Base-by-base conservation (phyloP, 2,888 invertebrate species). In the Phyllotreta cruciferae region DNA sequence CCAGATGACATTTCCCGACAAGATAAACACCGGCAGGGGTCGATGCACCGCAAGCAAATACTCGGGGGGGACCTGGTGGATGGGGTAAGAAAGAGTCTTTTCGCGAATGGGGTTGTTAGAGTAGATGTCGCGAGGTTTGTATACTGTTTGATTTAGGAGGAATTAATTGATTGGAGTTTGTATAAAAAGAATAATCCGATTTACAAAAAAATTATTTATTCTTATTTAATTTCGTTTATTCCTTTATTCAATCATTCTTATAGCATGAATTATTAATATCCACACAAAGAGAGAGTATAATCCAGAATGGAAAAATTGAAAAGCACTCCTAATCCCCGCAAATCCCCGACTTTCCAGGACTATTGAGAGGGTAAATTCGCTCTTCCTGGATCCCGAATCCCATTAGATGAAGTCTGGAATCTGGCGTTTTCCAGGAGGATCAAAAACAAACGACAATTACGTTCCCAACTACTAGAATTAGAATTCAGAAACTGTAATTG, bases 11-110 rank as follows among this genome's bases (percentile, higher is more conserved):
- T 66, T 66, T 63, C 55, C 58, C 61, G 53, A 55, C 55, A 66
- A 61, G 63, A 63, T 63, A 66, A 66, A 66, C 63, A 63, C 63
- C 55, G 45, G 39, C 53, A 63, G 55, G 61, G 66, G 66, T 66
- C 66, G 66, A 56, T 63, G 61, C 52, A 41, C 63, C 53, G 50
- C 41, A 45, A 61, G 60, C 57, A 63, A 63, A 63, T 61, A 63
- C 56, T 41, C 44, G 45, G 49, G 52, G 39, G 47, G 24, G 24
- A 24, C 24, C 24, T 24, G 39, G 24, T 47, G 53, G 42, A 14
- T 24, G 37, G 45, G 37, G 41, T 10, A 58, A 50, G 36, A 58
- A 49, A 58, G 50, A 42, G 41, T 42, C 24, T 58, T 50, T 49
- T 39, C 57, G 41, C 50, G 58, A 50, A 58, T 50, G 41, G 36